Conservation (phyloP, 2,888 invertebrate genomes). For the Drosophila pegasa region DNA sequence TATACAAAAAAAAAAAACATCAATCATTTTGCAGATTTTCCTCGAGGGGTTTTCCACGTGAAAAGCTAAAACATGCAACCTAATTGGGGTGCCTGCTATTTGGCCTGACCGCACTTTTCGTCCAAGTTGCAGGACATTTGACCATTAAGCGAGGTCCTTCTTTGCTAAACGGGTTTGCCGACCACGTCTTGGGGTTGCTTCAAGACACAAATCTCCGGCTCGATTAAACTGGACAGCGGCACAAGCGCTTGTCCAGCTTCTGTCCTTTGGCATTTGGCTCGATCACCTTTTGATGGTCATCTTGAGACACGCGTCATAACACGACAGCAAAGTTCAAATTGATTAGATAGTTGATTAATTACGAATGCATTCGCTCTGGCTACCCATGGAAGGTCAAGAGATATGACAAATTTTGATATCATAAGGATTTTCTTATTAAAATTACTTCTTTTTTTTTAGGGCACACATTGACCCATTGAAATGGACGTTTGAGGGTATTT, state of each 20-base stretch:
- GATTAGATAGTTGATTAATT: conserved; percentile 44
- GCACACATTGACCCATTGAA: neutral
- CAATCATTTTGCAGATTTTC: conserved; percentile 65
- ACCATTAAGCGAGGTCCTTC: conserved; percentile 59
- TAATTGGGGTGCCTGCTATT: conserved; percentile 76
- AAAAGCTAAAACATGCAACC: conserved; percentile 50
- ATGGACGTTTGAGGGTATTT: neutral
- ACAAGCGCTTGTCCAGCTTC: conserved; percentile 23
- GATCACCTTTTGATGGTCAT: conserved; percentile 52
- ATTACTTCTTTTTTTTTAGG: neutral
- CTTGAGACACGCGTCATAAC: conserved; percentile 50
- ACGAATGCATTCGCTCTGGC: neutral
- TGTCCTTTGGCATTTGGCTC: conserved; percentile 29
- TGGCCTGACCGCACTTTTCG: conserved; percentile 48
- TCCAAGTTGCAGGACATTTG: conserved; percentile 54
- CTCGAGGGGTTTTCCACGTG: conserved; percentile 29
- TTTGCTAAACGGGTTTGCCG: conserved; percentile 53
- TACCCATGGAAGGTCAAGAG: neutral
- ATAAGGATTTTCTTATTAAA: too few relatives aligned
- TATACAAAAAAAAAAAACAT: conserved; percentile 37
- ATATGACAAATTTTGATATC: conserved; percentile 4
- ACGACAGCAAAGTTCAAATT: conserved; percentile 59
- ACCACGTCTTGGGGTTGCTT: conserved; percentile 50
- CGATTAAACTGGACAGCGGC: conserved; percentile 7
- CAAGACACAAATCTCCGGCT: conserved; percentile 16